These are phyloP conservation scores for Spheniscus humboldti DNA, from an alignment of 2,797 vertebrate genomes.

Conservation along the genomic window DNA sequence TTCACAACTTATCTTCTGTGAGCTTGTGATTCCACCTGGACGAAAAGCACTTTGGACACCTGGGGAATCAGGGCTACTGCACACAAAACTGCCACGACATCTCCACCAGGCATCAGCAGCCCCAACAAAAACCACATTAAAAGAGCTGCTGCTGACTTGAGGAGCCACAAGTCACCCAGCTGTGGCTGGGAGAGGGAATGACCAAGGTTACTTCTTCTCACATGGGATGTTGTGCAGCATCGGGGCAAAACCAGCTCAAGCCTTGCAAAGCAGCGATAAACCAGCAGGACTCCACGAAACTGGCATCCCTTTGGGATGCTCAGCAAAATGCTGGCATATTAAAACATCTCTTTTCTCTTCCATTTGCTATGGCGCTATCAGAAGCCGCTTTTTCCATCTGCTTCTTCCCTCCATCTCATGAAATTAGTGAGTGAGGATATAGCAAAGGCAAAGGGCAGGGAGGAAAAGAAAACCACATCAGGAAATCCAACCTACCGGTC, in stretches of 20 bases:
- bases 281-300: background rate
- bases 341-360: background rate
- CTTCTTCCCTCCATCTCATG: background rate
- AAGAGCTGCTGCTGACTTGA: background rate
- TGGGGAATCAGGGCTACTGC: conserved; percentile 59
- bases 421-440: background rate
- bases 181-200: background rate
- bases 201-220: background rate
- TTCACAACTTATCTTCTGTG: conserved; percentile 66
- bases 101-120: background rate
- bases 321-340: background rate
- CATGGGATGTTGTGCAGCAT: rapidly evolving
- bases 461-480: background rate
- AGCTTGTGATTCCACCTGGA: conserved; percentile 50
- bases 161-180: background rate
- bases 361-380: background rate
- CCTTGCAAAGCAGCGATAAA: rapidly evolving
- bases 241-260: background rate
- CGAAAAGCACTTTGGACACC: conserved; percentile 54
- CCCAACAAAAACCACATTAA: background rate
- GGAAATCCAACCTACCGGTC: background rate
- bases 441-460: background rate
- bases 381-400: background rate
- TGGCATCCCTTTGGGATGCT: background rate
- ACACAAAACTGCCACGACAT: background rate